Evolutionary conservation across 2,888 invertebrate species (phyloP), one percentile per base, ranked within the genome.

Genomic region (Proisotoma minuta): DNA sequence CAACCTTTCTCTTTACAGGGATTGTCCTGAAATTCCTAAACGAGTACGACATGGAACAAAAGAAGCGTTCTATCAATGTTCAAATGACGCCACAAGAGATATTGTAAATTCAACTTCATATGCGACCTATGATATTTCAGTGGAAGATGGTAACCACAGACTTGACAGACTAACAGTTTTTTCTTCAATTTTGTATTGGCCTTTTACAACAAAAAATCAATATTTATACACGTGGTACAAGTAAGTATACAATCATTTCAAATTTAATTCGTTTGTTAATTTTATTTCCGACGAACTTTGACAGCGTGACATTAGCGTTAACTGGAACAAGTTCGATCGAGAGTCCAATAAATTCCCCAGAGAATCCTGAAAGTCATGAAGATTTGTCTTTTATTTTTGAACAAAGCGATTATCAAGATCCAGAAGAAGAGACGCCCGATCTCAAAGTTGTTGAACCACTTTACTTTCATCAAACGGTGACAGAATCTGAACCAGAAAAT

Each of bases 181-280:
- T 29, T 71, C 73, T n/a, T 72, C 73, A 1, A 63, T 71, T 57
- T 66, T 73, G 1, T 71, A 68, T 48, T 73, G 73, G 73, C 73
- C 73, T 1, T 72, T 73, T 51, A 73, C 73, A 0, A 54, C 67
- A 24, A 62, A 49, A n/a, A 62, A 68, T 8, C 65, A 72, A 0
- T 72, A 66, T 51, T 50, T 68, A 48, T 73, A 71, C 64, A 70
- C 63, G 57, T 73, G 72, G 71, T 59, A 68, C 34, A 72, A 71
- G 73, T 73, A 63, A 61, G 65, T 53, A n/a, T 28, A 15, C 34
- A 34, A 34, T n/a, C n/a, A n/a, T n/a, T n/a, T n/a, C n/a, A n/a
- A n/a, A n/a, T n/a, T n/a, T n/a, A n/a, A n/a, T n/a, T n/a, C 34
- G 15, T 34, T 10, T 8, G 34, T 34, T 15, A 34, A 34, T 8